These are phyloP conservation scores for Hemitrygon akajei DNA, from an alignment of 2,797 vertebrate species.

Conservation along the genomic window DNA sequence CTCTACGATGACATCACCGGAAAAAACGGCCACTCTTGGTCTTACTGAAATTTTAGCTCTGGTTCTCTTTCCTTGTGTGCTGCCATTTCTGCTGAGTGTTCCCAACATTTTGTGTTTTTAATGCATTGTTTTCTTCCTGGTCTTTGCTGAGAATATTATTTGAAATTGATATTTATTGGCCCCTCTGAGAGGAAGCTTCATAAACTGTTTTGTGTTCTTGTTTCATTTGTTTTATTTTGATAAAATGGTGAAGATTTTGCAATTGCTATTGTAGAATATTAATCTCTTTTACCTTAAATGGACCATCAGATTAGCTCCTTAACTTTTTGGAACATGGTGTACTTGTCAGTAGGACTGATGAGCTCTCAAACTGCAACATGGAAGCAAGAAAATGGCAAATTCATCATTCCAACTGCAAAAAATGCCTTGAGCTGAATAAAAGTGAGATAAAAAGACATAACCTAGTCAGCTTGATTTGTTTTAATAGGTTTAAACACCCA, in stretches of 20 bases:
- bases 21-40: too few relatives aligned
- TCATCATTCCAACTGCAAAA: neutral
- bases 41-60: too few relatives aligned
- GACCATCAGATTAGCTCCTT: neutral
- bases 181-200: neutral
- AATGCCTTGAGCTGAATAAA: neutral
- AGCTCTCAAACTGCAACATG: neutral
- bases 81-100: too few relatives aligned
- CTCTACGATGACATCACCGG: too few relatives aligned
- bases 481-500: neutral
- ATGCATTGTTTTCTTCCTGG: neutral
- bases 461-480: neutral
- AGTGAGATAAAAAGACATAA: conserved; percentile 7
- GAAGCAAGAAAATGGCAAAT: conserved; percentile 16
- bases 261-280: neutral
- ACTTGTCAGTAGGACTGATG: conserved; percentile 10
- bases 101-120: too few relatives aligned
- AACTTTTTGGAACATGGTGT: conserved; percentile 5
- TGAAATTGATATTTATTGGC: neutral
- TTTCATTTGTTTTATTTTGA: neutral
- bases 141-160: neutral
- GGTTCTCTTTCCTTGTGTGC: too few relatives aligned
- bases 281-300: neutral
- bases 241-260: neutral
- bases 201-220: neutral